Base-by-base conservation (phyloP, 2,888 invertebrate species). In the Epistrophe grossulariae region DNA sequence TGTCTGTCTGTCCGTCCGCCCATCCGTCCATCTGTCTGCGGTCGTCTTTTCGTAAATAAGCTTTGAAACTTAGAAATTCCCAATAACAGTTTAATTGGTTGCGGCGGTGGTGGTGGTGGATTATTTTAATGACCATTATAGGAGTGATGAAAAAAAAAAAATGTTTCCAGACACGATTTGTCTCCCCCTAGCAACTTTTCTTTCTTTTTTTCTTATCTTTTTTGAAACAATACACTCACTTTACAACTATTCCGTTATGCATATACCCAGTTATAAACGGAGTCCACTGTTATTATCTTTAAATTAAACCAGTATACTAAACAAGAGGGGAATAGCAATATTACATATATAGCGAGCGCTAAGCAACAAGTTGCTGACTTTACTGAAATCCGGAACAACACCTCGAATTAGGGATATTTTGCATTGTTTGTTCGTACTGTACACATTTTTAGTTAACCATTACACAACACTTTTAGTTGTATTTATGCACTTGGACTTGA, bases 51-150 rank as follows among this genome's bases (percentile, higher is more conserved):
- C 35, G 35, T 35, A 35, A 28, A 7, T 28, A 31, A 13, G 40
- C 60, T 19, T 9, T 24, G 35, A 43, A 48, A 66, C 60, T 43
- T 64, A 38, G 38, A 64, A 72, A 57, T 66, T 70, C 45, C 66
- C 78, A 82, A 81, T 55, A 57, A 11, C 19, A 48, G 64, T 48
- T 48, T 35, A 66, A 35, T 35, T 66, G 48, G 66, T 35, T 17
- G 66, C 66, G 38, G 9, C 9, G 24, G 35, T 35, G 35, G 31
- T n/a, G 59, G 38, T 45, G 60, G 68, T 38, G 50, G 48, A 76
- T 31, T 64, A 24, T 84, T 84, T 84, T 79, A 74, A 83, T 83
- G 83, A 83, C 83, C 83, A 73, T 72, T 45, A 66, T 64, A 68
- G 55, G 43, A 64, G 38, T 59, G 13, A 38, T 35, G n/a, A n/a